Conservation (phyloP, 37 sponge, comb jelly and placozoan species). For the Beroe forskalii region DNA sequence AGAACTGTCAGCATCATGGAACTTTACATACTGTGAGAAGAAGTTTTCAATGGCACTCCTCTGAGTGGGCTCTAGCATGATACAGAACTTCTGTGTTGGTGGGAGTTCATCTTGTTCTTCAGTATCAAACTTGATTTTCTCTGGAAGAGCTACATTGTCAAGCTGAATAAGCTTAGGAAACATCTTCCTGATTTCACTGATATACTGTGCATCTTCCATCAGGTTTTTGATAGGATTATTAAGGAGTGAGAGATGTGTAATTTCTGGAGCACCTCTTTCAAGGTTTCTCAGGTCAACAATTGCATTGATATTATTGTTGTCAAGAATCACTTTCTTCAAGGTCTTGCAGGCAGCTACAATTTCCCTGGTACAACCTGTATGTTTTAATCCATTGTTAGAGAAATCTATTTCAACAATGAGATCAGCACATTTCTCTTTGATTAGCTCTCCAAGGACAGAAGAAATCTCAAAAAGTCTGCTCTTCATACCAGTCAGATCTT, state of each 20-base stretch:
- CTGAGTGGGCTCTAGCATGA: background rate
- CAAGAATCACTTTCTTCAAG: background rate
- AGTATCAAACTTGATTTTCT: slow-evolving; percentile 37
- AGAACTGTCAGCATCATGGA: slow-evolving; percentile 21
- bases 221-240: slow-evolving; percentile 48
- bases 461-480: slow-evolving; percentile 16
- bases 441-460: background rate
- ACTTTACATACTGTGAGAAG: slow-evolving; percentile 22
- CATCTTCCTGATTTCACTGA: background rate
- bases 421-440: slow-evolving; percentile 55
- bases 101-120: slow-evolving; percentile 24
- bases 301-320: slow-evolving; percentile 30
- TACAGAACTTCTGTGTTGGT: background rate
- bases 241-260: slow-evolving; percentile 42
- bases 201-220: slow-evolving; percentile 58
- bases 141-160: slow-evolving; percentile 16
- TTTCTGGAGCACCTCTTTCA: background rate
- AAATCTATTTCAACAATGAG: slow-evolving; percentile 18
- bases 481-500: slow-evolving; percentile 3
- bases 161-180: slow-evolving; percentile 22
- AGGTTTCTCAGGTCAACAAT: background rate
- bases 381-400: slow-evolving; percentile 39
- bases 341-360: slow-evolving; percentile 10
- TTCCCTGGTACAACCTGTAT: slow-evolving; percentile 35
- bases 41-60: background rate